Percentiles rank a stretch among this genome's conserved stretches.
Conservation (phyloP, 35 echinoderm and acorn worm genomes). For the Apostichopus californicus region DNA sequence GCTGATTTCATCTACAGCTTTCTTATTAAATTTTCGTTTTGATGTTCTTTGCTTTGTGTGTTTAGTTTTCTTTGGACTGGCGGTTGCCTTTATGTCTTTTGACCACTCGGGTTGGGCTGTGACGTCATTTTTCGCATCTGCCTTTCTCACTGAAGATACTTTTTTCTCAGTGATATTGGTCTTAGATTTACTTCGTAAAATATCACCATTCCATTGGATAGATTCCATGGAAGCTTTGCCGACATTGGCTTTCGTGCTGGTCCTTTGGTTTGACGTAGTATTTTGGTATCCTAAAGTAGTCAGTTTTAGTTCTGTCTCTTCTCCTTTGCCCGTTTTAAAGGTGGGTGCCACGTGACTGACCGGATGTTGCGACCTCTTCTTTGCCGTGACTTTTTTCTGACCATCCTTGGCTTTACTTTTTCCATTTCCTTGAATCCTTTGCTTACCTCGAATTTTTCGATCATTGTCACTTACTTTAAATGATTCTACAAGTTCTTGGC, state of each 20-base stretch:
- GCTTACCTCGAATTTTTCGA: slow-evolving; percentile 22
- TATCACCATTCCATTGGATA: slow-evolving; percentile 34
- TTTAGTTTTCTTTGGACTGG: background rate
- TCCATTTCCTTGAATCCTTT: background rate
- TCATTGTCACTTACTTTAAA: background rate
- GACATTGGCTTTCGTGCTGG: background rate
- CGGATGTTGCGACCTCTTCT: background rate
- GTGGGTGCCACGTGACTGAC: background rate
- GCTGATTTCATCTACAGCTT: slow-evolving; percentile 38
- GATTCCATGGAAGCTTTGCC: slow-evolving; percentile 5
- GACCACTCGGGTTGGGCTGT: background rate
- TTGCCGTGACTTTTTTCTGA: background rate
- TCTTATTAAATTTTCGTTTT: slow-evolving; percentile 28
- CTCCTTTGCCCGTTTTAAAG: background rate
- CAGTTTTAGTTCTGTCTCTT: slow-evolving; percentile 15
- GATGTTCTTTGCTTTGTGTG: background rate
- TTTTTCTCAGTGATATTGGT: slow-evolving; percentile 37
- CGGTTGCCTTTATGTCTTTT: background rate
- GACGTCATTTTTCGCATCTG: background rate
- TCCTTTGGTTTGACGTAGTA: background rate
- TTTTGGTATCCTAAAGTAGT: slow-evolving; percentile 11
- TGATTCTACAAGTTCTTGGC: slow-evolving; percentile 43
- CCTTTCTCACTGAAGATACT: background rate
- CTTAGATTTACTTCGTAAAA: slow-evolving; percentile 23
- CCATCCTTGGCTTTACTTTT: slow-evolving; percentile 1